Conservation (phyloP, 1,140 invertebrate genomes). For the Leptestheria dahalacensis region DNA sequence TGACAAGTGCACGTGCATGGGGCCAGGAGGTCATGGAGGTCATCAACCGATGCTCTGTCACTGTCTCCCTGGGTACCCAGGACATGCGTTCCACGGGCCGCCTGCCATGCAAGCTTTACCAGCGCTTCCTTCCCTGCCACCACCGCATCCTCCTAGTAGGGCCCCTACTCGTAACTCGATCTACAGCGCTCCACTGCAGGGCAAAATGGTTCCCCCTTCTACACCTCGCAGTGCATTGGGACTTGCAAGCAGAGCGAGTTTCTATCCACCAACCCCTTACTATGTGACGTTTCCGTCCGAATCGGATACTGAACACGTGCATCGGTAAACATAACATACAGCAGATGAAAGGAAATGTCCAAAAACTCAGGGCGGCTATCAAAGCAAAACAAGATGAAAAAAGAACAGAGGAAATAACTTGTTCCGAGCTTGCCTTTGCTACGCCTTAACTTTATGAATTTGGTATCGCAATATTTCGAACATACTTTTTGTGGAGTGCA, state of each 20-base stretch:
- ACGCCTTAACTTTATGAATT: neutral
- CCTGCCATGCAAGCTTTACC: neutral
- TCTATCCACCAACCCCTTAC: slow-evolving; percentile 25
- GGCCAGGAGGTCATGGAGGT: slow-evolving; percentile 20
- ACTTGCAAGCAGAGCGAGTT: slow-evolving; percentile 14
- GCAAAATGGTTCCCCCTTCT: slow-evolving; percentile 2
- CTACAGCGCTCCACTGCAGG: slow-evolving; percentile 5
- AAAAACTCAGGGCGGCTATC: neutral
- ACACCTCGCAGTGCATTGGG: slow-evolving; percentile 8
- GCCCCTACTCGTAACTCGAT: neutral
- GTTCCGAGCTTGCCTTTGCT: neutral
- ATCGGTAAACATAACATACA: neutral
- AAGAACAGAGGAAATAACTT: too few species aligned
- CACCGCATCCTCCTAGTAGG: neutral
- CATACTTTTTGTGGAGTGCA: neutral
- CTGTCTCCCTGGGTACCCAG: slow-evolving; percentile 22
- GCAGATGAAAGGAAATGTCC: neutral
- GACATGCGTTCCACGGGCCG: slow-evolving; percentile 19
- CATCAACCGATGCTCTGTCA: slow-evolving; percentile 14
- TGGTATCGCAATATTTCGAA: neutral
- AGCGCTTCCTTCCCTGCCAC: slow-evolving; percentile 5
- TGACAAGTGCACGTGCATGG: slow-evolving; percentile 29
- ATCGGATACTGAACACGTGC: slow-evolving; percentile 17
- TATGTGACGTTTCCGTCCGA: slow-evolving; percentile 28
- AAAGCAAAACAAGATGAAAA: neutral